These are phyloP conservation scores for Tamias sibiricus DNA, from an alignment of 2,113 vertebrate species.

Conservation along the genomic window DNA sequence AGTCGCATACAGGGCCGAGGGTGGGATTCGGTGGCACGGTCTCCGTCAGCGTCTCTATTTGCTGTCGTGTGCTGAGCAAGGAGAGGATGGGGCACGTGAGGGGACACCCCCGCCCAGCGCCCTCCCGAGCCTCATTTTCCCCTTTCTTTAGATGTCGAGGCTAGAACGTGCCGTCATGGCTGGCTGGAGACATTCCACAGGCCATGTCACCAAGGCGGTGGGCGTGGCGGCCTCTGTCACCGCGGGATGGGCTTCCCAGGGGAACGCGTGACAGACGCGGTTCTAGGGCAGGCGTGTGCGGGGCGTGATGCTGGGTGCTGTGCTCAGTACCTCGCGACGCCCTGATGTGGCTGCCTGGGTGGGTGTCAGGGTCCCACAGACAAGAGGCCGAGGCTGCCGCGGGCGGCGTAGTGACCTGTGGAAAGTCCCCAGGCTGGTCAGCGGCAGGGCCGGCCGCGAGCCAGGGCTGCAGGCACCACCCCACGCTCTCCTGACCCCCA, in stretches of 20 bases:
- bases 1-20: too few species aligned
- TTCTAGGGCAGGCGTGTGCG: neutral
- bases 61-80: too few species aligned
- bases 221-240: neutral
- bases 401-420: too few species aligned
- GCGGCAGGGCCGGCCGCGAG: neutral
- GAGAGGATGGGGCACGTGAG: neutral
- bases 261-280: neutral
- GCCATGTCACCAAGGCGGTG: neutral
- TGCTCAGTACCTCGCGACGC: neutral
- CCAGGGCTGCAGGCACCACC: too few species aligned
- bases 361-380: neutral
- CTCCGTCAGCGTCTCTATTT: neutral
- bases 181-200: neutral
- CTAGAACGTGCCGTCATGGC: too few species aligned
- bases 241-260: neutral
- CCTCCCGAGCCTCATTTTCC: neutral
- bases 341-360: neutral
- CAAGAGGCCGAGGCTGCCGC: too few species aligned
- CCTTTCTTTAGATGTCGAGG: neutral
- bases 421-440: too few species aligned
- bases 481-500: neutral
- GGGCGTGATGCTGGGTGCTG: too few species aligned
- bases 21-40: accelerated
- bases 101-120: neutral